A percentile compares a stretch with the other conserved stretches of the same genome.
phyloP scores from a whole-genome alignment of 2,888 invertebrate species.

The Leptarthrus brevirostris region DNA sequence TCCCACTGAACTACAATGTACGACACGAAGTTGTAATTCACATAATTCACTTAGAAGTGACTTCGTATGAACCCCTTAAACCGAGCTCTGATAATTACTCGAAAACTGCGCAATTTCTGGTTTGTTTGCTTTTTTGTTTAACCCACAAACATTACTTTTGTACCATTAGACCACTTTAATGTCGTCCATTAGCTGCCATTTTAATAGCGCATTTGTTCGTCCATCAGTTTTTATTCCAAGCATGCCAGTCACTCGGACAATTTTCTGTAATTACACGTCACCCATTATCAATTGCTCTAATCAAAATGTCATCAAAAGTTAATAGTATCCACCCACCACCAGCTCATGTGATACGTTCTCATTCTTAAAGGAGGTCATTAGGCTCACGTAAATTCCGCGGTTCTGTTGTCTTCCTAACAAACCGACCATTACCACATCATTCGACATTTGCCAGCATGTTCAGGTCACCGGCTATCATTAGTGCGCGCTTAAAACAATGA shows the following conservation, averaged over 20 bases:
- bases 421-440: neutral
- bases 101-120: no score
- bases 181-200: neutral
- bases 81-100: no score
- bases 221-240: neutral
- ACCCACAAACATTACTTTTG: no score
- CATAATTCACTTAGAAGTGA: no score
- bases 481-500: constrained; percentile 15
- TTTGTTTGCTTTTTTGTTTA: neutral
- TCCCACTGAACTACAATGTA: no score
- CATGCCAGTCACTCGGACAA: neutral
- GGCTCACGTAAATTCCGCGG: constrained; percentile 13
- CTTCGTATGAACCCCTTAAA: no score
- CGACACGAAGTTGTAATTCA: no score
- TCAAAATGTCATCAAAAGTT: constrained; percentile 44
- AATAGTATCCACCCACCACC: constrained; percentile 19
- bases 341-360: constrained; percentile 5
- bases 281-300: constrained; percentile 33
- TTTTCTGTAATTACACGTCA: constrained; percentile 35
- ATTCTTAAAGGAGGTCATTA: constrained; percentile 16
- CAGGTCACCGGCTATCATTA: constrained; percentile 40
- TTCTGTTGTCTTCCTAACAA: neutral
- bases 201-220: neutral
- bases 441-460: neutral
- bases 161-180: neutral